Percentiles rank a stretch among this genome's conserved stretches.
phyloP scores from a whole-genome alignment of 1,140 invertebrate genomes.

The Drosophila repleta region DNA sequence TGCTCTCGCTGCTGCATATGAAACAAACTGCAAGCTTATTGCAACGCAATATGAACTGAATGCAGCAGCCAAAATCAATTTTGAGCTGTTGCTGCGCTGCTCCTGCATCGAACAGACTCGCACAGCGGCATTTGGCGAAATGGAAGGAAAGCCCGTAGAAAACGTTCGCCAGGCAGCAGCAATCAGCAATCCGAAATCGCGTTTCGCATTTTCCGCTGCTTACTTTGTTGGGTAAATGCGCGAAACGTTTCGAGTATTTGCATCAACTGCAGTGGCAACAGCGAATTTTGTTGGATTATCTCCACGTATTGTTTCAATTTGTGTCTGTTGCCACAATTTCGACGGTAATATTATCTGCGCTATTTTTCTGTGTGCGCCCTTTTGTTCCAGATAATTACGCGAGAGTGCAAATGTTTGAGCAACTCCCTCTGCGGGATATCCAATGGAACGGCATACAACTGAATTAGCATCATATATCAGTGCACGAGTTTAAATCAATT shows the following conservation, averaged over 20 bases:
- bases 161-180: conserved; percentile 24
- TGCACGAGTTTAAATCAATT: too few species aligned
- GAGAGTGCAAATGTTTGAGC: neutral
- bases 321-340: conserved; percentile 5
- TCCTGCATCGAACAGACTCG: neutral
- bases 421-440: neutral
- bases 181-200: conserved; percentile 29
- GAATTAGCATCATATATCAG: too few species aligned
- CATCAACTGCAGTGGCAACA: conserved; percentile 30
- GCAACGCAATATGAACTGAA: neutral
- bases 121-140: conserved; percentile 7
- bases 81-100: conserved; percentile 3
- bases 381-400: conserved; percentile 1
- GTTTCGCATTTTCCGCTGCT: conserved; percentile 33
- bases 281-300: conserved; percentile 42
- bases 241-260: conserved; percentile 45
- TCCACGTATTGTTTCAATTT: conserved; percentile 24
- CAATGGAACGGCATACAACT: too few species aligned
- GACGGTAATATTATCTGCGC: neutral
- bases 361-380: neutral
- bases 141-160: conserved; percentile 28
- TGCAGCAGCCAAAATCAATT: conserved; percentile 31
- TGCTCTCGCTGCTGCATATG: neutral
- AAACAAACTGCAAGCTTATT: neutral
- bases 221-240: conserved; percentile 75